A percentile compares a stretch with the other conserved stretches of the same genome.
Evolutionary conservation across 2,888 invertebrate species (phyloP).

Genomic region (Drosophila lutescens): DNA sequence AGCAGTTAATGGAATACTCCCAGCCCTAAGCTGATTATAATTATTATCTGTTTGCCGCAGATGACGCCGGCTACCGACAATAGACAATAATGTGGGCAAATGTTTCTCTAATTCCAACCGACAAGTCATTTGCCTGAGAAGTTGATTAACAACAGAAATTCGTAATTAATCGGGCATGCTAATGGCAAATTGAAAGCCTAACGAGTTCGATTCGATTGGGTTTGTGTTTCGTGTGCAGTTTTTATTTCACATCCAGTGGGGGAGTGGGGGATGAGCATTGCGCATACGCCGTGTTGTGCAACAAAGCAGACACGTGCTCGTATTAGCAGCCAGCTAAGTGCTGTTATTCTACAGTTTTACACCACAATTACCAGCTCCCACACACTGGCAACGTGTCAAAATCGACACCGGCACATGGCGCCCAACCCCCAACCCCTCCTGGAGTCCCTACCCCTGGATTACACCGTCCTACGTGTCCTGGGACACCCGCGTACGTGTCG

Average conservation of each 20-base stretch:
- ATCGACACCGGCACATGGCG: constrained; percentile 41
- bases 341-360: constrained; percentile 77
- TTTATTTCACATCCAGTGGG: constrained; percentile 1
- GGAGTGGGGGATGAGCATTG: constrained; percentile 10
- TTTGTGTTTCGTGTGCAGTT: constrained; percentile 10
- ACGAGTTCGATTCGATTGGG: constrained; percentile 10
- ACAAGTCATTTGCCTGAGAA: constrained; percentile 1
- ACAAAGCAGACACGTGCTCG: constrained; percentile 63
- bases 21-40: constrained; percentile 64
- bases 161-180: constrained; percentile 19
- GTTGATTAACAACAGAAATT: constrained; percentile 35
- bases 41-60: constrained; percentile 18
- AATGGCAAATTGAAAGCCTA: constrained; percentile 40
- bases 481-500: constrained; percentile 67
- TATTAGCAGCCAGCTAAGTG: constrained; percentile 76
- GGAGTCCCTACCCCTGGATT: constrained; percentile 8
- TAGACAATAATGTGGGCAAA: constrained; percentile 17
- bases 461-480: constrained; percentile 60
- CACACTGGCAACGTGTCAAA: constrained; percentile 48
- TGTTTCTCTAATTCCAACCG: constrained; percentile 21
- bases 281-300: constrained; percentile 49
- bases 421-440: constrained; percentile 5
- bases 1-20: constrained; percentile 33
- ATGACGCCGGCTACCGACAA: constrained; percentile 15
- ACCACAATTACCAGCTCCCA: constrained; percentile 69